Evolutionary conservation across 1,140 invertebrate species (phyloP), one percentile per base, ranked within the genome.

Genomic region (Euura lappo): DNA sequence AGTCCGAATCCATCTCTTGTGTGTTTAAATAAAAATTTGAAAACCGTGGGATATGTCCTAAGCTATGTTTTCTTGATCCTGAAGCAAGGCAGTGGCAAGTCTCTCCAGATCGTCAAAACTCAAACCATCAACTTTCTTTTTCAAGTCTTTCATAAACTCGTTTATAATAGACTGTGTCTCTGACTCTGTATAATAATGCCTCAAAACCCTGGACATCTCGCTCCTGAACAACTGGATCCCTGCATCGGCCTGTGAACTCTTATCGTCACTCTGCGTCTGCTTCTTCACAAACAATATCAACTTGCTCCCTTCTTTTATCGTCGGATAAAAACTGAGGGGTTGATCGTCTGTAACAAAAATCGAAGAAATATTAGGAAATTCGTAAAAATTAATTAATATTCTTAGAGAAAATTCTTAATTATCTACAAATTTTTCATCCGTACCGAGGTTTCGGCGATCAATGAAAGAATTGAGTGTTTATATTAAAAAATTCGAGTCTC

Each of bases 91-190:
- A 5, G 87, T 88, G 2, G 87, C 87, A 79, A 88, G 79, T 84
- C 86, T 83, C 74, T 88, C 87, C 76, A 88, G 70, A 72, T 88
- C 87, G 69, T 88, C 87, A 46, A 83, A 87, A 78, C 82, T 88
- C 66, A 87, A 72, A 65, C 77, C 78, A 72, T 87, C 82, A 47
- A 86, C 85, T 84, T 88, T 88, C 44, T 76, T 84, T 72, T 85
- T 84, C 28, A 88, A 75, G 67, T 86, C 83, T 71, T 86, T 87
- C 66, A 86, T 79, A 44, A 86, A 72, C 77, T 87, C 84, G 45
- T 83, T 85, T 45, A 82, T 80, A 82, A 88, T 88, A 66, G 79
- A 82, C 70, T 85, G 81, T 28, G 87, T 85, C 69, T 86, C 85
- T 0, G 82, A 74, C 67, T 87, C 83, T 44, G 81, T 77, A 71